phyloP scores from a whole-genome alignment of 2,888 invertebrate species.

The Caenorhabditis afra region DNA sequence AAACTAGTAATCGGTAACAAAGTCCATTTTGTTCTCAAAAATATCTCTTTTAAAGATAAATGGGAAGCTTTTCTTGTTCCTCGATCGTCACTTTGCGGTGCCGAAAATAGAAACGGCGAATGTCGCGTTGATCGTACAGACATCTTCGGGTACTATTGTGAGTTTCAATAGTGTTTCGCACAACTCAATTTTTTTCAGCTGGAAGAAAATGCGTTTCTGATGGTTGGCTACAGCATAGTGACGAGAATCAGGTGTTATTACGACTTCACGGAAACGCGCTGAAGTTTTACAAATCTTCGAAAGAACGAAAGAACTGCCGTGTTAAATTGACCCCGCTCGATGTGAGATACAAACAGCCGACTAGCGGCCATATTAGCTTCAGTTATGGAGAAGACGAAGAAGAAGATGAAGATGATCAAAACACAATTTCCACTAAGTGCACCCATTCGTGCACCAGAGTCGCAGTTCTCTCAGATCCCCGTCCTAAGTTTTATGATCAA shows the following conservation, averaged over 20 bases:
- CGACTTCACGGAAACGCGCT: conserved; percentile 77
- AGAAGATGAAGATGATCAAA: conserved; percentile 54
- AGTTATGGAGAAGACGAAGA: conserved; percentile 65
- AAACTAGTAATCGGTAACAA: conserved; percentile 52
- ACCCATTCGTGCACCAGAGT: conserved; percentile 65
- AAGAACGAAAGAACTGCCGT: conserved; percentile 72
- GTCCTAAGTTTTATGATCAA: conserved; percentile 72
- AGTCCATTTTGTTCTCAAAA: no score
- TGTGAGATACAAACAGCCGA: conserved; percentile 68
- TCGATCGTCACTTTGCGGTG: conserved; percentile 52
- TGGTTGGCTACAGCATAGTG: conserved; percentile 76
- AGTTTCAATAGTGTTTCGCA: no score
- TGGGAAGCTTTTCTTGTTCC: conserved; percentile 68
- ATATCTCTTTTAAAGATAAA: conserved; percentile 33
- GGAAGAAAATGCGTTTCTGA: conserved; percentile 75
- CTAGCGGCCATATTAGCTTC: conserved; percentile 53
- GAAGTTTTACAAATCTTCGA: conserved; percentile 77
- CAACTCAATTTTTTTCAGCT: conserved; percentile 61
- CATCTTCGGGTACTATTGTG: conserved; percentile 70
- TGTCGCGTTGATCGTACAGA: conserved; percentile 64
- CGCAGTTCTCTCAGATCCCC: conserved; percentile 69
- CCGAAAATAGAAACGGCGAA: conserved; percentile 61
- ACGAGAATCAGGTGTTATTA: conserved; percentile 76
- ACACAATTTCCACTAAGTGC: conserved; percentile 32
- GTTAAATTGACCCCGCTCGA: conserved; percentile 77